Conservation (phyloP, 2,797 vertebrate genomes). For the Eulemur mongoz region DNA sequence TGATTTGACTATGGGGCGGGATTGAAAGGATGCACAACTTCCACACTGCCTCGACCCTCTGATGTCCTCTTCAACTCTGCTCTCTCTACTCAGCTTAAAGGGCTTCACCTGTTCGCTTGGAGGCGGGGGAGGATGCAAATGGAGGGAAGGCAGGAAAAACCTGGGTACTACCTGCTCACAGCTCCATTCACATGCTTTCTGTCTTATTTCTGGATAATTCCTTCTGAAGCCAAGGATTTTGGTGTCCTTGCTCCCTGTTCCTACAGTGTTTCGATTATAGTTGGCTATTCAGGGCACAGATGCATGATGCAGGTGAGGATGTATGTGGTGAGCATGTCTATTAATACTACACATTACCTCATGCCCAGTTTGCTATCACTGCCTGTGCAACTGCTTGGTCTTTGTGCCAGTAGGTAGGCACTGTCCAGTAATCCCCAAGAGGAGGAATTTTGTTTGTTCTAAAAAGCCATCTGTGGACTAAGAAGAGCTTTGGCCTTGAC, state of each 20-base stretch:
- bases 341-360: fast-evolving
- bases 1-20: background rate
- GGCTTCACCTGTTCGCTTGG: background rate
- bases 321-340: too few species aligned
- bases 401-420: background rate
- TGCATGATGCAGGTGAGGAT: background rate
- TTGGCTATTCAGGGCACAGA: background rate
- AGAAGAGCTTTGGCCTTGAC: background rate
- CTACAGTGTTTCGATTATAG: background rate
- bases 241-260: background rate
- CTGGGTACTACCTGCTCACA: background rate
- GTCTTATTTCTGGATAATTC: background rate
- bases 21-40: background rate
- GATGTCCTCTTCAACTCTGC: background rate
- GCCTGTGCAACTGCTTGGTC: background rate
- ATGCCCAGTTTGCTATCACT: background rate
- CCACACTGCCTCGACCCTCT: background rate
- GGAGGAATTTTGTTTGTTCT: background rate
- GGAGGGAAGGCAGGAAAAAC: background rate
- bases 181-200: background rate
- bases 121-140: background rate
- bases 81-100: background rate
- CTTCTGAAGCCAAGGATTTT: background rate
- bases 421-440: background rate
- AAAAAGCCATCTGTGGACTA: background rate